phyloP scores from a whole-genome alignment of 2,888 invertebrate species.

The Pseudococcus longispinus region DNA sequence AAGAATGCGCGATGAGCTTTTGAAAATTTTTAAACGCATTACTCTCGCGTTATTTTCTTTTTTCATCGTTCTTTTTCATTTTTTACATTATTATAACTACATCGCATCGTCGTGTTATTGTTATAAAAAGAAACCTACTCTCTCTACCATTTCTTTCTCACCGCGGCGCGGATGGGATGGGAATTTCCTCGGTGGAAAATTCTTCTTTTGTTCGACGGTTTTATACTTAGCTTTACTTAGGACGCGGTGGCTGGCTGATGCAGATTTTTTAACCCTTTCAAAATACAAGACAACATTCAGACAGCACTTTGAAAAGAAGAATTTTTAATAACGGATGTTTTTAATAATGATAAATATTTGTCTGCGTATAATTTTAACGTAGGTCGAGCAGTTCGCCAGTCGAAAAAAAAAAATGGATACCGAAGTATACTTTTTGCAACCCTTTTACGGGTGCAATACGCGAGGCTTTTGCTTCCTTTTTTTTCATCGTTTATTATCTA shows the following conservation, averaged over 20 bases:
- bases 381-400: neutral
- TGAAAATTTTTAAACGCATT: constrained; percentile 31
- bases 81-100: neutral
- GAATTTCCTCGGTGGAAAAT: constrained; percentile 35
- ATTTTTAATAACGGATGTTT: constrained; percentile 29
- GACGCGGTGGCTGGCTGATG: neutral
- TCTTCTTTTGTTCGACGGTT: constrained; percentile 51
- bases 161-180: neutral
- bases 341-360: constrained; percentile 34
- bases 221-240: neutral
- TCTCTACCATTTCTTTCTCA: neutral
- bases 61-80: neutral
- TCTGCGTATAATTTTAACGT: neutral
- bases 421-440: neutral
- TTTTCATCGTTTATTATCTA: neutral
- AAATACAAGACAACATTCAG: constrained; percentile 40
- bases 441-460: neutral
- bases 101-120: neutral
- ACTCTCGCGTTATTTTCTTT: constrained; percentile 48
- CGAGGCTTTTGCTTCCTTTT: neutral
- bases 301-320: constrained; percentile 21
- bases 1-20: neutral
- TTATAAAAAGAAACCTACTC: constrained; percentile 17
- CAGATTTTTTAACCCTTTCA: constrained; percentile 48
- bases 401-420: neutral